A percentile compares a stretch with the other conserved stretches of the same genome.
Conservation (phyloP, 2,888 invertebrate genomes). For the Branchellion lobata region DNA sequence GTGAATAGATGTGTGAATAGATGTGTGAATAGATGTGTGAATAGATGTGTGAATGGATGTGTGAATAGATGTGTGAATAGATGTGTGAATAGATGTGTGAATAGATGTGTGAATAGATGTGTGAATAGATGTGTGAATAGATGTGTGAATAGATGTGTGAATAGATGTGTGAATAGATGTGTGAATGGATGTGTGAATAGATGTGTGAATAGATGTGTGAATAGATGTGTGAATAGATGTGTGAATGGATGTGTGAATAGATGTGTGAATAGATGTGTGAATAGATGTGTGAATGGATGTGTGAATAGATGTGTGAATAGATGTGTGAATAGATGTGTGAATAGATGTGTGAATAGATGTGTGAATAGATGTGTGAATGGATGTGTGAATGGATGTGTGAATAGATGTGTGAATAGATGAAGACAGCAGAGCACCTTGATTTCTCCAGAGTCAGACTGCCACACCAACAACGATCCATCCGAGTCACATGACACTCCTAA, state of each 20-base stretch:
- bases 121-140: too few relatives aligned
- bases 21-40: neutral
- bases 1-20: too few relatives aligned
- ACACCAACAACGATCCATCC: slow-evolving; percentile 68
- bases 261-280: neutral
- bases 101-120: too few relatives aligned
- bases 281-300: too few relatives aligned
- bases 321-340: neutral
- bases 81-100: neutral
- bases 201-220: neutral
- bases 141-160: too few relatives aligned
- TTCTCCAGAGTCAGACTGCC: slow-evolving; percentile 70
- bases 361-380: neutral
- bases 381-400: too few relatives aligned
- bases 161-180: neutral
- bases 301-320: neutral
- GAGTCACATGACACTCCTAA: slow-evolving; percentile 70
- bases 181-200: neutral
- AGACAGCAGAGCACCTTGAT: slow-evolving; percentile 60
- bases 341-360: neutral
- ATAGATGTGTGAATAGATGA: too few relatives aligned
- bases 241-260: too few relatives aligned
- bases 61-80: neutral
- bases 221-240: neutral
- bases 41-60: neutral